Base-by-base conservation (phyloP, 2,797 vertebrate species). In the Pachyuromys duprasi region DNA sequence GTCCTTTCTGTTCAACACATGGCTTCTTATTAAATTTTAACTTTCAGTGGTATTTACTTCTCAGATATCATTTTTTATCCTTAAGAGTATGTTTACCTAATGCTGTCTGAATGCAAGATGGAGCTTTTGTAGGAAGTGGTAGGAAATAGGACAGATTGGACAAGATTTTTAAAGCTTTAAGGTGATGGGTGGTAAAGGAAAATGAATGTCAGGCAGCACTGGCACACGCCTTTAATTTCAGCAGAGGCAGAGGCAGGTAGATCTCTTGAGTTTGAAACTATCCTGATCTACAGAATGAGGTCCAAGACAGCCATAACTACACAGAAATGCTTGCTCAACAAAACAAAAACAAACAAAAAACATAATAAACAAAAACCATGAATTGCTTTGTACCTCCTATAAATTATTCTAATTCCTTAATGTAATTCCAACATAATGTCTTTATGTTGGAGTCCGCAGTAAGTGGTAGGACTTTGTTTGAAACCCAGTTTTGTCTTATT, bases 161-260 rank as follows among this genome's bases (percentile, higher is more conserved):
- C 62, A 81, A 22, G 45, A 22, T 55, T 80, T 49, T 69, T 33
- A 55, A 76, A 83, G 28, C 60, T 63, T 91, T 95, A 90, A 95
- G 28, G 45, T 65, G 81, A 60, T 49, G 49, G 39, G 28, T 9
- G 1, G 42, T 87, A 62, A 70, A 96, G 70, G 53, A 72, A 89
- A 87, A 36, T 12, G 2, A 53, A 53, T 24, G 55, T 91, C 18
- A 72, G 3, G 36, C 11, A 9, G 20, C 9, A 20, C 9, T 39
- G 36, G 70, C 11, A n/a, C 8, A 5, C 0, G 9, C 18, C 36
- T 39, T 72, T 72, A 39, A 9, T 12, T n/a, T 5, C 36, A 39
- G 70, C 70, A 72, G 67, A 70, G 31, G 14, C 65, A n/a, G 62
- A 9, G 17, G 33, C 67, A 18, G 67, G 67, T 18, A 39, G 69